phyloP scores from a whole-genome alignment of 2,888 invertebrate species.

The Synergus umbraculus region DNA sequence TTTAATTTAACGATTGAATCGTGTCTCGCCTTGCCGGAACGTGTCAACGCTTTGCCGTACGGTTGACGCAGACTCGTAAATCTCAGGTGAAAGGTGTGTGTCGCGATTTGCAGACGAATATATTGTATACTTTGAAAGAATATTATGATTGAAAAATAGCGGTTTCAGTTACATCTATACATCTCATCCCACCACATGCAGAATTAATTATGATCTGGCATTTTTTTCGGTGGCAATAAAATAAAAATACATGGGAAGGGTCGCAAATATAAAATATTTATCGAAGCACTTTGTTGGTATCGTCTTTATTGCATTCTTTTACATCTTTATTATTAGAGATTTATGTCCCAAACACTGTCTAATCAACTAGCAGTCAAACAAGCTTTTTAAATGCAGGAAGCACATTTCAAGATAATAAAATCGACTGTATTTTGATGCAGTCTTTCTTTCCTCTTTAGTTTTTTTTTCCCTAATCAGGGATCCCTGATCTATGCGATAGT shows the following conservation, averaged over 20 bases:
- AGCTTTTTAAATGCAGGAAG: constrained; percentile 36
- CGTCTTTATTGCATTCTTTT: not conserved
- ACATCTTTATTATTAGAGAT: not conserved
- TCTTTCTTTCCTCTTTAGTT: not conserved
- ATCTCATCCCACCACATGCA: constrained; percentile 3
- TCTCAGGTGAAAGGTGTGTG: constrained; percentile 47
- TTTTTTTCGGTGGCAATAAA: constrained; percentile 43
- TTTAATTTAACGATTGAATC: constrained; percentile 43
- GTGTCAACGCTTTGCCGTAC: constrained; percentile 41
- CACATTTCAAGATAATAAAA: constrained; percentile 53
- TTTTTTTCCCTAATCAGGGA: not conserved
- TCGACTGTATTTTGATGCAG: constrained; percentile 8
- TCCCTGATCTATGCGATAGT: not conserved
- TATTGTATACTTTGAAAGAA: constrained; percentile 23
- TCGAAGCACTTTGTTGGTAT: not conserved
- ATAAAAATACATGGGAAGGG: constrained; percentile 4
- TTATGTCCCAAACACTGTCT: not conserved
- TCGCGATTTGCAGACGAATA: constrained; percentile 19
- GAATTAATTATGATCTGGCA: constrained; percentile 31
- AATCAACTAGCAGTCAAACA: not conserved
- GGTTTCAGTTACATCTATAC: not conserved
- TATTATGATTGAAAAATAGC: constrained; percentile 28
- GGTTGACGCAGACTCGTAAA: constrained; percentile 53
- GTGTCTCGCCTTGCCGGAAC: constrained; percentile 28
- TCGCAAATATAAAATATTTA: not conserved